phyloP scores from a whole-genome alignment of 2,888 invertebrate species.

The Vanessa cardui region DNA sequence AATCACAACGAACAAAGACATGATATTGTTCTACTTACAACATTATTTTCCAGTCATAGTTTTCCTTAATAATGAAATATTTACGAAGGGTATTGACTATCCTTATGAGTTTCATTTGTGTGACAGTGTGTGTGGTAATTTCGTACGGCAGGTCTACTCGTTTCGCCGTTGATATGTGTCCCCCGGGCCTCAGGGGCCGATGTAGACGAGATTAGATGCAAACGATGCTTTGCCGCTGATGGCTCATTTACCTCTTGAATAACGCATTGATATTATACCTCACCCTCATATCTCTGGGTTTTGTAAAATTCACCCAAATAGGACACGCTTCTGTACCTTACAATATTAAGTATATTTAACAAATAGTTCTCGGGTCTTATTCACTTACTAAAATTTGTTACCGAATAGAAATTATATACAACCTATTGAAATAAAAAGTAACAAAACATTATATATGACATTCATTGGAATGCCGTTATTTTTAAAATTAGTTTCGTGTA shows the following conservation, averaged over 20 bases:
- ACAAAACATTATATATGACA: too few relatives aligned
- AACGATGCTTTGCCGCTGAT: slow-evolving; percentile 73
- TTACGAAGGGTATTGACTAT: slow-evolving; percentile 34
- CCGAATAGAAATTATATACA: too few relatives aligned
- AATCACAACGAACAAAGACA: background rate
- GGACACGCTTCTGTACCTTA: background rate
- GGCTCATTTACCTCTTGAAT: slow-evolving; percentile 79
- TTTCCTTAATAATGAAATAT: slow-evolving; percentile 20
- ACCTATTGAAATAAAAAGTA: too few relatives aligned
- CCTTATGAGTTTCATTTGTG: slow-evolving; percentile 40
- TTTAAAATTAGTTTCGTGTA: too few relatives aligned
- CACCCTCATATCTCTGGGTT: slow-evolving; percentile 39
- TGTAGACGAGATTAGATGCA: slow-evolving; percentile 75
- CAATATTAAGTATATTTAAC: too few relatives aligned
- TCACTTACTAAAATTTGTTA: too few relatives aligned
- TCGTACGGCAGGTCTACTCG: slow-evolving; percentile 43
- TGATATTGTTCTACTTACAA: background rate
- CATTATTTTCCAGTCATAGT: slow-evolving; percentile 7
- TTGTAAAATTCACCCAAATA: background rate
- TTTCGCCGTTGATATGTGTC: slow-evolving; percentile 51
- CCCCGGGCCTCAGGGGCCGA: slow-evolving; percentile 58
- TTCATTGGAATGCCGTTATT: too few relatives aligned
- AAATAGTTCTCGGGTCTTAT: too few relatives aligned
- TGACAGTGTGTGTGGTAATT: slow-evolving; percentile 45
- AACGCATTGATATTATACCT: slow-evolving; percentile 70